Base-by-base conservation (phyloP, 2,113 vertebrate species). In the Podarcis muralis region DNA sequence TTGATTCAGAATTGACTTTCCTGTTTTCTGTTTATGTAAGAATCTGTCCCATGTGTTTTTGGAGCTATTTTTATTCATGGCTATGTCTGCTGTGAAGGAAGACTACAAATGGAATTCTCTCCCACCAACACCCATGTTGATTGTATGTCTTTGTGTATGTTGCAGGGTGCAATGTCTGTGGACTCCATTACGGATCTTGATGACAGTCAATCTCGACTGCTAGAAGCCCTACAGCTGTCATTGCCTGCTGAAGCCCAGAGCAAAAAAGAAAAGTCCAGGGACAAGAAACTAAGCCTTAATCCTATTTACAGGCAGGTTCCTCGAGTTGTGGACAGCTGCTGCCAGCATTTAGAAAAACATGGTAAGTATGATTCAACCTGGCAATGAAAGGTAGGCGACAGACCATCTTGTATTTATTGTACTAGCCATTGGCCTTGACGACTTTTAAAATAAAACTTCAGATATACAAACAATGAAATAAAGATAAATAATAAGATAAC, bases 141-240 rank as follows among this genome's bases (percentile, higher is more conserved):
- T 89, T 12, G 20, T 81, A 89, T 83, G 86, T 68, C 0, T 93
- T 80, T 94, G 76, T 95, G 65, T 92, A 2, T 95, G 86, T 96
- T 94, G 40, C 96, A 99, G 99, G 99, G 99, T 0, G 99, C 98
- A 0, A 98, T 99, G 98, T 99, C 99, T 86, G 99, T 99, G 97
- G 99, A 99, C 96, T 99, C 98, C 89, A 99, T 99, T 95, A 99
- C 99, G 16, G 99, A 99, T 95, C 98, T 99, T 91, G 99, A 99
- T 92, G 98, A 99, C 96, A 98, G 97, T 96, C 98, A 99, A 89
- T 99, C 98, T 89, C 97, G 98, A 92, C 96, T 99, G 69, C 95
- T 99, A 92, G 99, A 99, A 97, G 98, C 99, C 93, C 97, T 99
- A 88, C 99, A 99, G 93, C 98, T 99, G 90, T 99, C 99, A 32